Base-by-base conservation (phyloP, 2,797 vertebrate genomes). In the Acestrorhynchus altus region DNA sequence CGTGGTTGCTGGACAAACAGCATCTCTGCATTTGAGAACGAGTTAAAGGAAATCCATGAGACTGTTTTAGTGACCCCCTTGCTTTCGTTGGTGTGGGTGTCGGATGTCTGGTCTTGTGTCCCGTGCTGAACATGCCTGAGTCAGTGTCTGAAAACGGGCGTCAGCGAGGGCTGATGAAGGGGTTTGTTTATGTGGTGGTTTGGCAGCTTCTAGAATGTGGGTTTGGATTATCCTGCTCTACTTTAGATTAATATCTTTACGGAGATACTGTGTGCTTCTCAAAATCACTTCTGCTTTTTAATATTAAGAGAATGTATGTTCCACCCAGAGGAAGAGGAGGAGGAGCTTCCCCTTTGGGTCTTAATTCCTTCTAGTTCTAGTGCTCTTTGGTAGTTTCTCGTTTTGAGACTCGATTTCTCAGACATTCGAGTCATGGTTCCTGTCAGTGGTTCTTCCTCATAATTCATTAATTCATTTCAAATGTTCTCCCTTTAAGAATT, bases 31-130 rank as follows among this genome's bases (percentile, higher is more conserved):
- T 67, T 18, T n/a, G 31, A 71, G 51, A 20, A 18, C 6, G 12
- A 42, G n/a, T n/a, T 20, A 42, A 22, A 71, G 35, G 35, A 57
- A 0, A 35, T 16, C 2, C 46, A 11, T 11, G 28, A 56, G 39
- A 20, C 20, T 2, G 13, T 18, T 24, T 66, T 24, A 49, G 42
- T 31, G 64, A 28, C 40, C 22, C 22, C 28, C 51, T 46, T 16
- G 42, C 18, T 28, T n/a, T n/a, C n/a, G n/a, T n/a, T 67, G 13
- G 66, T 11, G 18, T 8, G 66, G 26, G 66, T 18, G 66, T 68
- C 24, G 0, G 16, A 6, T 68, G 26, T 22, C 46, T 11, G 12
- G 13, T 64, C 16, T 26, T 42, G 26, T 26, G 8, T 12, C 15
- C 24, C 1, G 9, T 31, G 28, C 15, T 15, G 12, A 52, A 9